Evolutionary conservation across 1,140 invertebrate species (phyloP).

Genomic region (Drosophila nigrodunni): DNA sequence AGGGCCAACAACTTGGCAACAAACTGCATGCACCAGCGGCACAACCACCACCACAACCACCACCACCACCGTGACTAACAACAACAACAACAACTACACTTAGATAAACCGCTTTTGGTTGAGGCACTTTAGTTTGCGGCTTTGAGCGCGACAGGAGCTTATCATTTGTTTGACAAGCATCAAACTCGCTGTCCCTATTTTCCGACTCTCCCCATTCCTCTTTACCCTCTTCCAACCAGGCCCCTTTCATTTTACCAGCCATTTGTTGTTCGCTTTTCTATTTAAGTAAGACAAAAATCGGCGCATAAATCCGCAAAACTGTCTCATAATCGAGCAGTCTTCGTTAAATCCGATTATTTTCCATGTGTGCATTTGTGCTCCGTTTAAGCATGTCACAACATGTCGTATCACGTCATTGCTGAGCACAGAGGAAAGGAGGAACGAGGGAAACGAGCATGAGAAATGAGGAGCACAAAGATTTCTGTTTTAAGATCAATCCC

Average conservation of each 20-base stretch:
- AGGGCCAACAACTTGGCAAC: slow-evolving; percentile 62
- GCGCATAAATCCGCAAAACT: slow-evolving; percentile 16
- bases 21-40: slow-evolving; percentile 35
- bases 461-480: no score
- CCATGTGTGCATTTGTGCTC: slow-evolving; percentile 2
- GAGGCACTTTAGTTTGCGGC: slow-evolving; percentile 60
- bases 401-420: no score
- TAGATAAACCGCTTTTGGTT: slow-evolving; percentile 65
- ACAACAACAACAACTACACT: slow-evolving; percentile 40
- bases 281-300: slow-evolving; percentile 38
- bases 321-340: not conserved
- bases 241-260: not conserved
- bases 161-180: slow-evolving; percentile 81
- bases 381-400: slow-evolving; percentile 5
- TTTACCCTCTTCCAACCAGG: not conserved
- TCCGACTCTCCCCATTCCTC: not conserved
- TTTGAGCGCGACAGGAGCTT: slow-evolving; percentile 52
- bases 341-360: slow-evolving; percentile 40
- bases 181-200: slow-evolving; percentile 33
- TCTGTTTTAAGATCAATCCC: no score
- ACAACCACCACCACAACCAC: slow-evolving; percentile 10
- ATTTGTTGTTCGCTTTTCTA: slow-evolving; percentile 26
- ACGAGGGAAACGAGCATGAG: no score
- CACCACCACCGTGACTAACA: slow-evolving; percentile 24
- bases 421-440: no score